These are phyloP conservation scores for Linnaemya tessellans DNA, from an alignment of 2,888 invertebrate species.

Conservation along the genomic window DNA sequence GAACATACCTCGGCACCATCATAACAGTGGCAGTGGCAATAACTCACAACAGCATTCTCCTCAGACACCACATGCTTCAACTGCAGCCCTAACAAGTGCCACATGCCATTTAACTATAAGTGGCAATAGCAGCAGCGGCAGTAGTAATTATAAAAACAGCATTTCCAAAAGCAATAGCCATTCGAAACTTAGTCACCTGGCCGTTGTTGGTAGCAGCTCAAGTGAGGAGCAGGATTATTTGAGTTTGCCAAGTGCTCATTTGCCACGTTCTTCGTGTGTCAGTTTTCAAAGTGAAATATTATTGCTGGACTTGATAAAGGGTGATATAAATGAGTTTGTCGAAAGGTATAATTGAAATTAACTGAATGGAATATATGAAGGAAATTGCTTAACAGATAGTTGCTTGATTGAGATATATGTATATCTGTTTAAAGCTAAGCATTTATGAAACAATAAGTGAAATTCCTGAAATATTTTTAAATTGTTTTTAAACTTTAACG, in stretches of 20 bases:
- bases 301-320: conserved; percentile 74
- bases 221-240: conserved; percentile 49
- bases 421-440: not conserved
- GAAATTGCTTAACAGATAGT: not conserved
- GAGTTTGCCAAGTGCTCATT: conserved; percentile 55
- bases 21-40: conserved; percentile 60
- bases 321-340: conserved; percentile 69
- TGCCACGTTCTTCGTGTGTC: conserved; percentile 73
- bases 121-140: conserved; percentile 19
- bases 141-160: conserved; percentile 35
- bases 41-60: conserved; percentile 70
- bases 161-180: conserved; percentile 38
- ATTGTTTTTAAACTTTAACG: too few relatives aligned
- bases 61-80: conserved; percentile 50
- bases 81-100: not conserved
- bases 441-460: not conserved
- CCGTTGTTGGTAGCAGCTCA: conserved; percentile 43
- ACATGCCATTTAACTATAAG: conserved; percentile 33
- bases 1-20: conserved; percentile 73
- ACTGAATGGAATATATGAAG: not conserved
- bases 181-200: conserved; percentile 37
- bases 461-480: too few relatives aligned
- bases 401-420: not conserved
- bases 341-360: conserved; percentile 70
- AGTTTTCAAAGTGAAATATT: conserved; percentile 79